phyloP scores from a whole-genome alignment of 2,888 invertebrate genomes.

The Dryobota labecula region DNA sequence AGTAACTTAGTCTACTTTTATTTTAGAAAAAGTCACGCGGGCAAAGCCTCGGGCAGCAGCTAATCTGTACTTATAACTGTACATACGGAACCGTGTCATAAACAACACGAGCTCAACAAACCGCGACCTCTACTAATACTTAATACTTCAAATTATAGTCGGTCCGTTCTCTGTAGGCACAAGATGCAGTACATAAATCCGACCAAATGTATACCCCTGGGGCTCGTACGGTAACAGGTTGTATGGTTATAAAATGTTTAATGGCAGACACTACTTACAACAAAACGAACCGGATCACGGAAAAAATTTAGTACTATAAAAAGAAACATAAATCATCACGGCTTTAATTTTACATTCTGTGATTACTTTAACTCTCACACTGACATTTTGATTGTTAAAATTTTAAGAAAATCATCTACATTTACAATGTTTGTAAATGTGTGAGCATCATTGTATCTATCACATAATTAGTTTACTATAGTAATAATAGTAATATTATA shows the following conservation, averaged over 20 bases:
- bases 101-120: slow-evolving; percentile 35
- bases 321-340: slow-evolving; percentile 22
- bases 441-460: no score
- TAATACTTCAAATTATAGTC: slow-evolving; percentile 57
- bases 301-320: slow-evolving; percentile 59
- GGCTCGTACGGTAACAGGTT: slow-evolving; percentile 77
- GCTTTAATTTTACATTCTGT: no score
- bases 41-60: no score
- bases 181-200: slow-evolving; percentile 73
- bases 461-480: no score
- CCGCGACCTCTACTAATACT: slow-evolving; percentile 49
- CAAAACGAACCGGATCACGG: slow-evolving; percentile 67
- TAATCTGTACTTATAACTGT: not conserved
- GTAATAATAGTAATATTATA: no score
- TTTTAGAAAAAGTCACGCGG: no score
- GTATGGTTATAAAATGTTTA: slow-evolving; percentile 83
- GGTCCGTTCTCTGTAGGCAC: slow-evolving; percentile 46
- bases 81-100: not conserved
- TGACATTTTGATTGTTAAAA: no score
- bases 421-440: no score
- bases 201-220: slow-evolving; percentile 70
- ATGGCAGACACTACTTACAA: slow-evolving; percentile 81
- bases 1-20: no score
- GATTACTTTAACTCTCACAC: no score
- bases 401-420: no score